Percentiles rank a stretch among this genome's conserved stretches.
Evolutionary conservation across 1,140 invertebrate species (phyloP).

Genomic region (Temnothorax curvispinosus): DNA sequence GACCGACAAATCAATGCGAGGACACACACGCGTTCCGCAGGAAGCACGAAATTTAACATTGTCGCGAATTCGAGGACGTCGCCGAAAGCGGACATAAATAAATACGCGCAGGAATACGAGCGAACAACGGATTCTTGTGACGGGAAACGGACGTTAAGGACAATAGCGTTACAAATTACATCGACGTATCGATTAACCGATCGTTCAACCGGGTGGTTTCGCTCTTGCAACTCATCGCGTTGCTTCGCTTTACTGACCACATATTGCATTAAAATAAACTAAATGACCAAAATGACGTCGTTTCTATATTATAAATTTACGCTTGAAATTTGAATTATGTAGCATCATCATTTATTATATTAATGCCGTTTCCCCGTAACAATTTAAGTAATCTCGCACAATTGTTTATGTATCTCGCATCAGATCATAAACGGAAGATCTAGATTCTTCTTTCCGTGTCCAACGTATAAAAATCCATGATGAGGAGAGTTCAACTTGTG

Average conservation of each 20-base stretch:
- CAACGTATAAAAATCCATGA: conserved; percentile 90
- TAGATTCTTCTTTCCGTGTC: conserved; percentile 90
- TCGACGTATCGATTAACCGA: too few relatives aligned
- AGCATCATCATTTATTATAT: not conserved
- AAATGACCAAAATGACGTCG: not conserved
- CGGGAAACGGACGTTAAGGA: too few relatives aligned
- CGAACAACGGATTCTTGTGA: conserved; percentile 42
- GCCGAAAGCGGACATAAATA: not conserved
- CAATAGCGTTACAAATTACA: too few relatives aligned
- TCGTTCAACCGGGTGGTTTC: too few relatives aligned
- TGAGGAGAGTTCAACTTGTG: conserved; percentile 89
- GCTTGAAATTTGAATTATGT: not conserved
- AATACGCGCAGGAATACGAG: not conserved
- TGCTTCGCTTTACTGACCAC: not conserved
- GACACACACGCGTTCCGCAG: not conserved
- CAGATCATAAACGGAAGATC: conserved; percentile 90
- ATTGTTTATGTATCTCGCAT: conserved; percentile 2
- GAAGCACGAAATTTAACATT: conserved; percentile 44
- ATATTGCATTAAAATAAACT: not conserved
- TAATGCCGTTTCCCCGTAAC: not conserved
- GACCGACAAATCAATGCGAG: not conserved
- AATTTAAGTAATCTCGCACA: not conserved
- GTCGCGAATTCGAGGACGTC: conserved; percentile 25
- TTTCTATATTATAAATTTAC: not conserved
- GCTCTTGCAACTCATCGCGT: too few relatives aligned